Evolutionary conservation across 1,140 invertebrate species (phyloP), one percentile per base, ranked within the genome.

Genomic region (Ganaspis sp.): DNA sequence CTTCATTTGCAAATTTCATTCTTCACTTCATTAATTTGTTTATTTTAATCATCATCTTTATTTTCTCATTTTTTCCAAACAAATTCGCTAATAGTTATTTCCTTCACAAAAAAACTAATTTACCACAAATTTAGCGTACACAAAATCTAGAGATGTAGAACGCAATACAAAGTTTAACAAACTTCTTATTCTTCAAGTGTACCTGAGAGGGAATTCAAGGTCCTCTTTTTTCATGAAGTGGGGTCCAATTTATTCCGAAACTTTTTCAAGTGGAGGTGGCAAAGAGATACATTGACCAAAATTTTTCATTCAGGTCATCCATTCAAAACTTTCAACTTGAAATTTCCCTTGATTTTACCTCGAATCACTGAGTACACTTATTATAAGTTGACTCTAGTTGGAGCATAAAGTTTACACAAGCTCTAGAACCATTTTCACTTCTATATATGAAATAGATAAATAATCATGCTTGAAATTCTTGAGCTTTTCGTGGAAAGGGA

Each of bases 381-480:
- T 64, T 64, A 64, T 19, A 64, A 64, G 58, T 64, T 64, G 2
- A 64, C 12, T 29, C 58, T 11, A 64, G 58, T 64, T 29, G 26
- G n/a, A 21, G 58, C 23, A 64, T 29, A 26, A 64, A 64, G 58
- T 64, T 64, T 64, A 26, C 11, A n/a, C 12, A 4, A 64, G 58
- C 23, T 11, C 58, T 64, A 8, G 23, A n/a, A 26, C 23, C 23
- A 64, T 29, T 64, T 64, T 64, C 21, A 21, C 12, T 12, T 21
- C 53, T 64, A 12, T 15, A 15, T 34, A n/a, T n/a, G 11, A 34
- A n/a, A 4, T 29, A 64, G 26, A 15, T 11, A 26, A 29, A 64
- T 26, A 64, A 64, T 64, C 23, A 29, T 64, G 26, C 21, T 58
- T 15, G 2, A 23, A 4, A 17, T 49, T 6, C 45, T n/a, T 2